Conservation (phyloP, 2,888 invertebrate genomes). For the Rapana venosa region DNA sequence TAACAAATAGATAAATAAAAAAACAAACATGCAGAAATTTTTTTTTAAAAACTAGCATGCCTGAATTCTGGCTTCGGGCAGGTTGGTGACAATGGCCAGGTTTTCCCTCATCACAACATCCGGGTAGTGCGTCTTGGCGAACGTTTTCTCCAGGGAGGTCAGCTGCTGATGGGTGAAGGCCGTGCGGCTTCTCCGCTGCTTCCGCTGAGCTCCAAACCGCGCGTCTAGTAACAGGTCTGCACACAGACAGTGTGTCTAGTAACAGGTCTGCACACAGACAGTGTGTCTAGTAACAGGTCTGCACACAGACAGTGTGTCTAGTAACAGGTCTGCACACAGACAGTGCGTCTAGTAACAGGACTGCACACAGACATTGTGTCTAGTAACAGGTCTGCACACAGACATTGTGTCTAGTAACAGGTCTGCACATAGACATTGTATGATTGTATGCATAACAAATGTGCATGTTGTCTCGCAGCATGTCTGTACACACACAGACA, state of each 20-base stretch:
- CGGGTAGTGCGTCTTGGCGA: conserved; percentile 80
- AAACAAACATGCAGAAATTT: background rate
- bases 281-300: conserved; percentile 76
- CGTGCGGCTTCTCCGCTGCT: conserved; percentile 79
- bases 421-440: background rate
- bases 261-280: background rate
- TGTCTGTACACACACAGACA: too few species aligned
- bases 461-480: too few species aligned
- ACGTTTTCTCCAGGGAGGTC: conserved; percentile 79
- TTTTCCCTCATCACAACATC: conserved; percentile 80
- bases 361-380: conserved; percentile 59
- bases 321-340: conserved; percentile 68
- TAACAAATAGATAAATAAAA: too few species aligned
- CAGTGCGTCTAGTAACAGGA: background rate
- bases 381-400: conserved; percentile 70
- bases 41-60: conserved; percentile 57
- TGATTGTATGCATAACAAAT: background rate
- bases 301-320: conserved; percentile 65
- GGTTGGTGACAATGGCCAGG: conserved; percentile 79
- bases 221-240: conserved; percentile 76
- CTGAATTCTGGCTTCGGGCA: conserved; percentile 80
- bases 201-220: conserved; percentile 76
- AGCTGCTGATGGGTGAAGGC: conserved; percentile 80
- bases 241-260: background rate
- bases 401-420: background rate